These are phyloP conservation scores for Schizaphis graminum DNA, from an alignment of 2,888 invertebrate genomes.

Conservation along the genomic window DNA sequence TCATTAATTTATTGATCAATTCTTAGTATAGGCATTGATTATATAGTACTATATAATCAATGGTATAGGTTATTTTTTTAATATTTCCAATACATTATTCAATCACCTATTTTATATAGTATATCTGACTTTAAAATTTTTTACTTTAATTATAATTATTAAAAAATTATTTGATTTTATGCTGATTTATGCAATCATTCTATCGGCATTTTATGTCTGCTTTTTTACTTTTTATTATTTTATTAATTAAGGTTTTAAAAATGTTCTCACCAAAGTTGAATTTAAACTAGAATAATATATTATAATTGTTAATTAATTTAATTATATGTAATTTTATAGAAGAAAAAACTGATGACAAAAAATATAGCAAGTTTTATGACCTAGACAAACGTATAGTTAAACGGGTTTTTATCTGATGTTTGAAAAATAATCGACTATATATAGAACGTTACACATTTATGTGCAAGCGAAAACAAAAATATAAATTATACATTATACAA, in stretches of 20 bases:
- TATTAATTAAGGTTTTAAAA: not conserved
- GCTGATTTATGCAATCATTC: not conserved
- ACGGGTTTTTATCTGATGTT: slow-evolving; percentile 24
- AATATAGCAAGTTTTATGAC: not conserved
- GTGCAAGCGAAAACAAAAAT: not conserved
- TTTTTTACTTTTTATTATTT: not conserved
- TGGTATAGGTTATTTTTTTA: not conserved
- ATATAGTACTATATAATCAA: too few relatives aligned
- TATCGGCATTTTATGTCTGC: not conserved
- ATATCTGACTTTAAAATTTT: not conserved
- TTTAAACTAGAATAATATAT: not conserved
- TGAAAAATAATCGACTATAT: not conserved
- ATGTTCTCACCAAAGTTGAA: not conserved
- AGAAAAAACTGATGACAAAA: slow-evolving; percentile 13
- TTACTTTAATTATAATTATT: not conserved
- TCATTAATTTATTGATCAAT: not conserved
- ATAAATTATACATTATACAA: not conserved
- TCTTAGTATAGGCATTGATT: too few relatives aligned
- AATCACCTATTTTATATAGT: not conserved
- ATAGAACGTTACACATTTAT: not conserved
- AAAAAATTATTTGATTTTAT: not conserved
- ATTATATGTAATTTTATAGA: not conserved
- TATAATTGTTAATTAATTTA: slow-evolving; percentile 23
- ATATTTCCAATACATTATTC: not conserved
- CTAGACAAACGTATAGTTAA: not conserved